Evolutionary conservation across 2,888 invertebrate genomes (phyloP).

Genomic region (Myopa testacea): DNA sequence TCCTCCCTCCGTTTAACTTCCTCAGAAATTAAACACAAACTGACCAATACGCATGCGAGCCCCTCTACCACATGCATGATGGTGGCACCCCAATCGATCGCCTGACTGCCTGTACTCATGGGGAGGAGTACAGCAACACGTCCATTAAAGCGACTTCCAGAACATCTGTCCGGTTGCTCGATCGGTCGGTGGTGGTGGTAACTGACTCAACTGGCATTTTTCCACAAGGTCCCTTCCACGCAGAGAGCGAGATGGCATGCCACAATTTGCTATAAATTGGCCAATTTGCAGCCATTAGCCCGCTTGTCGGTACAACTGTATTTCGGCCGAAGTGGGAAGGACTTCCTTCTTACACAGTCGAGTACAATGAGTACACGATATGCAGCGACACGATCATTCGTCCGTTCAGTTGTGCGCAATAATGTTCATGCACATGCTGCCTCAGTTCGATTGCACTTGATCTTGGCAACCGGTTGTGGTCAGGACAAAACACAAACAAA

Average conservation of each 20-base stretch:
- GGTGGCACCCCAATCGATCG: neutral
- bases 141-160: slow-evolving; percentile 18
- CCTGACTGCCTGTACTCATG: neutral
- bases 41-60: slow-evolving; percentile 22
- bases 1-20: neutral
- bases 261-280: slow-evolving; percentile 35
- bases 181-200: slow-evolving; percentile 8
- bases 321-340: slow-evolving; percentile 29
- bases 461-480: neutral
- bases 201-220: neutral
- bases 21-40: slow-evolving; percentile 1
- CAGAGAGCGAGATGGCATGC: slow-evolving; percentile 34
- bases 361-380: neutral
- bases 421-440: neutral
- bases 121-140: neutral
- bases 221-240: neutral
- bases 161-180: slow-evolving; percentile 9
- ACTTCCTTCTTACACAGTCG: slow-evolving; percentile 7
- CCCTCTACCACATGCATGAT: neutral
- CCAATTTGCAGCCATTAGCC: slow-evolving; percentile 40
- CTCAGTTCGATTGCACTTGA: no score
- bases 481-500: neutral
- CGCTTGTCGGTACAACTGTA: slow-evolving; percentile 35
- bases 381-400: neutral
- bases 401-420: neutral